These are phyloP conservation scores for Trichomycterus rosablanca DNA, from an alignment of 2,113 vertebrate species.

Conservation along the genomic window DNA sequence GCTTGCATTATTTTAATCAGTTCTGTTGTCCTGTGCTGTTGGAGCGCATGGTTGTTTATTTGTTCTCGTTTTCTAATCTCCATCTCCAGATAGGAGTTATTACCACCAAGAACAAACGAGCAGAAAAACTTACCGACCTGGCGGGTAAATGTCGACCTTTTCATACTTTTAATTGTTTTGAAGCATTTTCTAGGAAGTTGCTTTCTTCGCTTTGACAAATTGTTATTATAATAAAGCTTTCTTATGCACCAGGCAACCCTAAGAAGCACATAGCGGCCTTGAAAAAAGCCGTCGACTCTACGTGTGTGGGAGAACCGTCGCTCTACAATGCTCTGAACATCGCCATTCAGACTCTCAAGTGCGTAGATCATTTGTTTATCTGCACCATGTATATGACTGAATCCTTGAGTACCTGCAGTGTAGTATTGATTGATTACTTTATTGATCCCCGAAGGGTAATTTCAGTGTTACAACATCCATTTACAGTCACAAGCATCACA, in stretches of 20 bases:
- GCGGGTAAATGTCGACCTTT: conserved; percentile 73
- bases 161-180: too few species aligned
- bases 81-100: conserved; percentile 83
- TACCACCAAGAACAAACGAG: conserved; percentile 90
- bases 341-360: conserved; percentile 90
- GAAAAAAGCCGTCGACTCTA: conserved; percentile 84
- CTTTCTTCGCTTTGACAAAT: too few species aligned
- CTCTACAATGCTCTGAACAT: conserved; percentile 90
- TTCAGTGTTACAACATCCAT: too few species aligned
- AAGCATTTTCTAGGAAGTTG: too few species aligned
- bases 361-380: too few species aligned
- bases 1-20: background rate
- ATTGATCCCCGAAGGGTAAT: too few species aligned
- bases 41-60: background rate
- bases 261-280: conserved; percentile 82
- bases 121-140: conserved; percentile 93
- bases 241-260: conserved; percentile 75
- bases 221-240: too few species aligned
- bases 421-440: too few species aligned
- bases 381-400: too few species aligned
- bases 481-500: too few species aligned
- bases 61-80: too few species aligned
- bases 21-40: background rate
- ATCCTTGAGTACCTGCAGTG: too few species aligned
- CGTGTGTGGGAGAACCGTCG: conserved; percentile 89